A percentile compares a stretch with the other conserved stretches of the same genome.
Evolutionary conservation across 2,888 invertebrate species (phyloP).

Genomic region (Ormia ochracea): DNA sequence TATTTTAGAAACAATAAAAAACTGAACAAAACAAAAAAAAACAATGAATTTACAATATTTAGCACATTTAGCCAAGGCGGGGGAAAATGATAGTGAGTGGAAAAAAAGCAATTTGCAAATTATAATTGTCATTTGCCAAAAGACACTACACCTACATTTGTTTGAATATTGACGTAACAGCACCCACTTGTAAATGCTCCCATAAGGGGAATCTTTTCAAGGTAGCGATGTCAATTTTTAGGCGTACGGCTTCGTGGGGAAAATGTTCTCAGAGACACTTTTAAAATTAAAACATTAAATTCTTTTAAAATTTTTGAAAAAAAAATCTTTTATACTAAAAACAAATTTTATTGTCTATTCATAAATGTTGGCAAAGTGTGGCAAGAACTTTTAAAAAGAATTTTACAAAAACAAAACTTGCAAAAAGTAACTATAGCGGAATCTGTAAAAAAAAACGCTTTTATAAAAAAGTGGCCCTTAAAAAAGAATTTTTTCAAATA

Average conservation of each 20-base stretch:
- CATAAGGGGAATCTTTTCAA: not conserved
- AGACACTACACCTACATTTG: constrained; percentile 24
- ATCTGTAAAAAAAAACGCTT: too few relatives aligned
- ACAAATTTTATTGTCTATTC: too few relatives aligned
- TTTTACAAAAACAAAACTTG: too few relatives aligned
- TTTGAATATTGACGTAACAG: not conserved
- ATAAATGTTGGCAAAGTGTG: too few relatives aligned
- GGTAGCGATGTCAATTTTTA: too few relatives aligned
- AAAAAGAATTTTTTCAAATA: not conserved
- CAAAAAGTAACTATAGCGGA: too few relatives aligned
- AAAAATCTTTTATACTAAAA: too few relatives aligned
- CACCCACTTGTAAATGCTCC: not conserved
- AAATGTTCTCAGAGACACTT: too few relatives aligned
- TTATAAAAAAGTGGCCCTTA: not conserved
- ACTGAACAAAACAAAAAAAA: not conserved
- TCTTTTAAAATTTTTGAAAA: too few relatives aligned
- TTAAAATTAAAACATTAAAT: too few relatives aligned
- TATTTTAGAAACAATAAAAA: constrained; percentile 16
- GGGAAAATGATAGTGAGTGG: constrained; percentile 12
- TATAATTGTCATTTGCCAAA: constrained; percentile 63
- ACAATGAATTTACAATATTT: constrained; percentile 19
- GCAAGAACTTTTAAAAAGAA: too few relatives aligned
- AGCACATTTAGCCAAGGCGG: constrained; percentile 13
- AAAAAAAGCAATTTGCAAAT: constrained; percentile 63
- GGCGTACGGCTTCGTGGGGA: too few relatives aligned